Percentiles rank a stretch among this genome's conserved stretches.
These are phyloP conservation scores for Silurus glanis DNA, from an alignment of 2,113 vertebrate species.

Conservation along the genomic window DNA sequence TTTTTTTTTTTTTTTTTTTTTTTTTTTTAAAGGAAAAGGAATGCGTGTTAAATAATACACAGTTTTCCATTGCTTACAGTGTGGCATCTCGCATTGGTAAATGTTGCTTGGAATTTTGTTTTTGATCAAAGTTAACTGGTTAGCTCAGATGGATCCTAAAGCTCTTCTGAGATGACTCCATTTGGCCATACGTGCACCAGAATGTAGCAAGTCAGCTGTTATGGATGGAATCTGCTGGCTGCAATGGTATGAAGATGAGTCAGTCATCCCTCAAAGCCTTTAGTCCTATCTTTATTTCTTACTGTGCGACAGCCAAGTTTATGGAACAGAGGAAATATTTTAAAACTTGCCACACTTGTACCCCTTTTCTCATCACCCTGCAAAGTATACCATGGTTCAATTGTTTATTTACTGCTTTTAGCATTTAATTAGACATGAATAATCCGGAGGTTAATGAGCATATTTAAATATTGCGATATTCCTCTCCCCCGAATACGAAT, in stretches of 20 bases:
- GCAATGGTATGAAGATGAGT: constrained; percentile 72
- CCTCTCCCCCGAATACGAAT: background rate
- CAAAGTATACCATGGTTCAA: background rate
- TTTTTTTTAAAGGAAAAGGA: too few species aligned
- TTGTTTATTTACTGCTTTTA: background rate
- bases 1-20: too few species aligned
- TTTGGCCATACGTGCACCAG: constrained; percentile 64
- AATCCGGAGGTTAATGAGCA: background rate
- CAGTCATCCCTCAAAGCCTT: constrained; percentile 65
- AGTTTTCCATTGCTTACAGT: background rate
- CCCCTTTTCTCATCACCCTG: constrained; percentile 27
- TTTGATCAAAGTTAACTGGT: background rate
- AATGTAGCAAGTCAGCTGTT: constrained; percentile 65
- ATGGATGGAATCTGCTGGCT: constrained; percentile 71
- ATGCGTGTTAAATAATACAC: background rate
- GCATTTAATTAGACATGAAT: background rate
- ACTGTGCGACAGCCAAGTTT: constrained; percentile 43
- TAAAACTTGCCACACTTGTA: constrained; percentile 44
- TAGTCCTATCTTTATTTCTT: constrained; percentile 60
- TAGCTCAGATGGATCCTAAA: background rate
- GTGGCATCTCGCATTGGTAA: background rate
- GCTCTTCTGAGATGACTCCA: constrained; percentile 57
- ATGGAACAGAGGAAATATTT: constrained; percentile 53
- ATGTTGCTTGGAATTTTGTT: background rate
- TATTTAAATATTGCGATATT: background rate